These are phyloP conservation scores for Diplazon laetatorius DNA, from an alignment of 2,888 invertebrate genomes.

Conservation along the genomic window DNA sequence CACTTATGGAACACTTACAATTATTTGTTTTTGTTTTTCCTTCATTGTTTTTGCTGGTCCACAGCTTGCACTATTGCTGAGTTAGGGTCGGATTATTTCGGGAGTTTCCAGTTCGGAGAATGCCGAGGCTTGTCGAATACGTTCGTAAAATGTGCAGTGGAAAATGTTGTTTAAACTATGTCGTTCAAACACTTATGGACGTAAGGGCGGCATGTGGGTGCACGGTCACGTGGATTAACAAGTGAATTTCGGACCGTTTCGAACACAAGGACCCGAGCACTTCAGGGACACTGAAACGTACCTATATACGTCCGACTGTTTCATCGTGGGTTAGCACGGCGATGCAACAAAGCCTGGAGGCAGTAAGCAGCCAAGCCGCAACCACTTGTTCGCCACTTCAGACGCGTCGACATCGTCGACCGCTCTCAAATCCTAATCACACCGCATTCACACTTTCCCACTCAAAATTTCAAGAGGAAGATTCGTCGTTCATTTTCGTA, in stretches of 20 bases:
- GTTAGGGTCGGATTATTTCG: conserved; percentile 13
- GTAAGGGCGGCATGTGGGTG: neutral
- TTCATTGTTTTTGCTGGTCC: neutral
- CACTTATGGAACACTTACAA: no score
- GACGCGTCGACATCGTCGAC: conserved; percentile 52
- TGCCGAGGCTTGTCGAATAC: conserved; percentile 3
- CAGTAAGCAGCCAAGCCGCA: conserved; percentile 26
- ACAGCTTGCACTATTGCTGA: neutral
- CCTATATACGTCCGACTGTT: neutral
- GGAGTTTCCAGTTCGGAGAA: neutral
- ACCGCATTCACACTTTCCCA: conserved; percentile 67
- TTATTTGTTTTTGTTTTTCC: neutral
- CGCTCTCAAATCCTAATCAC: conserved; percentile 70
- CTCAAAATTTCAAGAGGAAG: conserved; percentile 8
- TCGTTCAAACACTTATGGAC: neutral
- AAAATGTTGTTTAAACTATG: conserved; percentile 4
- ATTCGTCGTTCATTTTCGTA: conserved; percentile 21
- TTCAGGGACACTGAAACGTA: conserved; percentile 30
- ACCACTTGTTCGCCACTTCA: conserved; percentile 54
- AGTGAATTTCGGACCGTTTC: conserved; percentile 15
- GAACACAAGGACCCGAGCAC: conserved; percentile 43
- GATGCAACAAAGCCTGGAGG: conserved; percentile 34
- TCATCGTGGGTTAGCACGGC: conserved; percentile 27
- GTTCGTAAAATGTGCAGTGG: neutral
- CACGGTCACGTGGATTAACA: neutral